Evolutionary conservation across 2,888 invertebrate species (phyloP).

Genomic region (Acronicta alni): DNA sequence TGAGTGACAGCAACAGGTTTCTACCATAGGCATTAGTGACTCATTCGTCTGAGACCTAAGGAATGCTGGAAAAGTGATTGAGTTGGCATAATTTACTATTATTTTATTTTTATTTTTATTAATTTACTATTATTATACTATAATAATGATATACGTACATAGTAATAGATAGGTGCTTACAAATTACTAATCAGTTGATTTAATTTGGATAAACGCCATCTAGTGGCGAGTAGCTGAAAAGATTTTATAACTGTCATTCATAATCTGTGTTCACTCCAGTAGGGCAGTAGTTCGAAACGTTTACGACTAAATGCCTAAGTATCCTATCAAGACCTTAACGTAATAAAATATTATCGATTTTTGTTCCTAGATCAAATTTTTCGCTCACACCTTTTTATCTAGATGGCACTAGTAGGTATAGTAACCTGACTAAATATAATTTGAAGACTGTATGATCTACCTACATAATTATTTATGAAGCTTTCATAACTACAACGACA

Average conservation of each 20-base stretch:
- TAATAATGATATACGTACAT: too few relatives aligned
- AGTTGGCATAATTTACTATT: neutral
- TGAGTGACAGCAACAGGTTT: conserved; percentile 58
- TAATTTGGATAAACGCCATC: conserved; percentile 30
- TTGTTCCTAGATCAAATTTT: too few relatives aligned
- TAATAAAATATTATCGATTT: too few relatives aligned
- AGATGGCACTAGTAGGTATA: conserved; percentile 41
- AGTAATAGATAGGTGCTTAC: too few relatives aligned
- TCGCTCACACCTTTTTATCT: neutral
- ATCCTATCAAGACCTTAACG: too few relatives aligned
- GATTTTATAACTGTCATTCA: neutral
- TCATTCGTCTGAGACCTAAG: conserved; percentile 23
- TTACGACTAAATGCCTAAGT: too few relatives aligned
- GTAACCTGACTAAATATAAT: too few relatives aligned
- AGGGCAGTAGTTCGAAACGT: too few relatives aligned
- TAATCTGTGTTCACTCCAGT: too few relatives aligned
- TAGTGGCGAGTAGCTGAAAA: conserved; percentile 24
- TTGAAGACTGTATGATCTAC: too few relatives aligned
- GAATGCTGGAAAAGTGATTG: conserved; percentile 25
- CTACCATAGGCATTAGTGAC: conserved; percentile 38
- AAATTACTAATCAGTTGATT: neutral
- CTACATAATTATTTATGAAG: neutral
- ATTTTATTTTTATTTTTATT: too few relatives aligned
- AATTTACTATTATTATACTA: too few relatives aligned
- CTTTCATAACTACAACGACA: conserved; percentile 33